Percentiles rank a stretch among this genome's conserved stretches.
phyloP scores from a whole-genome alignment of 2,888 invertebrate species.

The Eupithecia exiguata region DNA sequence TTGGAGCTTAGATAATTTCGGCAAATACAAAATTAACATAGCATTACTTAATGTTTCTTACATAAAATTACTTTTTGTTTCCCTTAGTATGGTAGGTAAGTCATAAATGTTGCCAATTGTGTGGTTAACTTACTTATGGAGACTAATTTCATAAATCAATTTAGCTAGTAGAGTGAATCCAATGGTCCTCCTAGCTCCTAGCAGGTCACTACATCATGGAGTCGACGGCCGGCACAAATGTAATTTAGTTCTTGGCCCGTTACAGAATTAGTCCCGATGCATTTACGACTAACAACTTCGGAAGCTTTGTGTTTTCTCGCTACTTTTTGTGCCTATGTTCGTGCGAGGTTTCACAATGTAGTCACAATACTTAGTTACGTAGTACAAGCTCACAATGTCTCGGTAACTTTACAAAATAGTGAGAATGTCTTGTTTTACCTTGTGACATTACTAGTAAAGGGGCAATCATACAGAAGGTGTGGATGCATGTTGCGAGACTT shows the following conservation, averaged over 20 bases:
- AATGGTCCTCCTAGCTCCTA: constrained; percentile 22
- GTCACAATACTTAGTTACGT: background rate
- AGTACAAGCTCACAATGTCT: background rate
- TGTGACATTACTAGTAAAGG: background rate
- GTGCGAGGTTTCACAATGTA: background rate
- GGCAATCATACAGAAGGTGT: background rate
- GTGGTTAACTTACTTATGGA: background rate
- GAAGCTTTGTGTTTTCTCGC: constrained; percentile 16
- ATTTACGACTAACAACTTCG: constrained; percentile 35
- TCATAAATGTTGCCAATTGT: background rate
- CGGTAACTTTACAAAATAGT: background rate
- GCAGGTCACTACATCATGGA: constrained; percentile 63
- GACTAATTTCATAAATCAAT: constrained; percentile 6
- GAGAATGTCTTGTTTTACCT: background rate
- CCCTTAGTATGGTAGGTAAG: background rate
- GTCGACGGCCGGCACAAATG: constrained; percentile 72
- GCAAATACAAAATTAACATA: background rate
- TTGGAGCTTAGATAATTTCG: background rate
- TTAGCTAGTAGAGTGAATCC: constrained; percentile 39
- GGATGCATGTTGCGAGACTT: background rate
- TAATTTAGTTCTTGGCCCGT: constrained; percentile 66
- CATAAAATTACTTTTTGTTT: background rate
- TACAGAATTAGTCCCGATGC: constrained; percentile 48
- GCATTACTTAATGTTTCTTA: too few species aligned
- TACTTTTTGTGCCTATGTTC: constrained; percentile 9